Conservation (phyloP, 2,797 vertebrate species). For the Xenops minutus region DNA sequence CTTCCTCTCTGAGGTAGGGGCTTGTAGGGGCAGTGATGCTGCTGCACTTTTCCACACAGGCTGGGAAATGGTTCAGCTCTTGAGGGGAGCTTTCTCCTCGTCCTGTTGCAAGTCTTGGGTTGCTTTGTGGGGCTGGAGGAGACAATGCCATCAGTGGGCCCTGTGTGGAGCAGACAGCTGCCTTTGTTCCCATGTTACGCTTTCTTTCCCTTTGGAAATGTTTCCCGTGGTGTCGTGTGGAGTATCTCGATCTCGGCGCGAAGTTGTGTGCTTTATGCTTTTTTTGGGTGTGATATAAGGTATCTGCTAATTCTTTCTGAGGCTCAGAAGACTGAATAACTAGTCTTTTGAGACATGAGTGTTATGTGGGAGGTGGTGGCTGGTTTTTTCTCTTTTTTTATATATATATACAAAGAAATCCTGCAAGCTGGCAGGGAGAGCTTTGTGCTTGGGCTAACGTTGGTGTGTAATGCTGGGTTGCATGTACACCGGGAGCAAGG, state of each 20-base stretch:
- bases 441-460: not conserved
- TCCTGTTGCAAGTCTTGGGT: not conserved
- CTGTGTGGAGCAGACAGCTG: not conserved
- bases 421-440: not conserved
- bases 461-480: not conserved
- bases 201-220: not conserved
- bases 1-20: fast-evolving
- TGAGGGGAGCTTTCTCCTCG: not conserved
- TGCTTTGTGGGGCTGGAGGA: not conserved
- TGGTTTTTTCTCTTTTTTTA: not conserved
- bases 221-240: not conserved
- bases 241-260: not conserved
- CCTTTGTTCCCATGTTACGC: not conserved
- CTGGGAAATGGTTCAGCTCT: not conserved
- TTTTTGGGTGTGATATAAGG: not conserved
- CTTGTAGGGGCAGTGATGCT: not conserved
- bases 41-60: not conserved
- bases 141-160: fast-evolving
- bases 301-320: not conserved
- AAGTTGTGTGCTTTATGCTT: not conserved
- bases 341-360: not conserved
- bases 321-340: not conserved
- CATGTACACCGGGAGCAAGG: fast-evolving
- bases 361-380: conserved; percentile 4
- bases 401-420: not conserved